These are phyloP conservation scores for Loripinus fragilis DNA, from an alignment of 2,888 invertebrate species.

Conservation along the genomic window DNA sequence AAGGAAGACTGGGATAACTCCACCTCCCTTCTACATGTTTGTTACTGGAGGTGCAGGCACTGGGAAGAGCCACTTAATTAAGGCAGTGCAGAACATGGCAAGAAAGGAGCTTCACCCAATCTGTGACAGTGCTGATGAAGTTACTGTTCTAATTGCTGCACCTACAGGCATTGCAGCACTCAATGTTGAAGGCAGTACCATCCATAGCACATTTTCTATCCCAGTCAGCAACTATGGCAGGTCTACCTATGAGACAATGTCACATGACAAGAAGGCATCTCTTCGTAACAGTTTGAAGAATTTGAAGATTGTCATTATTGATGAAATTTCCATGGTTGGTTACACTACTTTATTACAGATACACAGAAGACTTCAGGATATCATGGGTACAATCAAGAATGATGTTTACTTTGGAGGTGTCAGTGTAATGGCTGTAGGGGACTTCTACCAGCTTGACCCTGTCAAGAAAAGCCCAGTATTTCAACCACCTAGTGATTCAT, in stretches of 20 bases:
- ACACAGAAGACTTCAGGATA: neutral
- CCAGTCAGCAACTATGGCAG: constrained; percentile 3
- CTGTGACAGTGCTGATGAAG: neutral
- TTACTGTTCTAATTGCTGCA: constrained; percentile 26
- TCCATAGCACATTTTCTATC: constrained; percentile 30
- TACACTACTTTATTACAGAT: neutral
- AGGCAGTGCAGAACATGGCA: neutral
- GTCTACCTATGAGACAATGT: too few species aligned
- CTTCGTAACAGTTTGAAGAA: neutral
- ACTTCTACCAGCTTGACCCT: constrained; percentile 5
- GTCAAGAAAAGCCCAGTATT: neutral
- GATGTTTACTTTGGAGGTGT: neutral
- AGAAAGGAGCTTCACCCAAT: neutral
- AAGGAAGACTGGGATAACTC: too few species aligned
- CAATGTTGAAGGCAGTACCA: constrained; percentile 25
- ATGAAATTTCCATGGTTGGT: constrained; percentile 11
- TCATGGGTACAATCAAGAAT: neutral
- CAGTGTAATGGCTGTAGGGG: neutral
- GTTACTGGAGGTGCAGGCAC: too few species aligned
- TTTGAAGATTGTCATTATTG: neutral
- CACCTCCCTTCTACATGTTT: constrained; percentile 27
- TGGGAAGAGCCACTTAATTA: too few species aligned
- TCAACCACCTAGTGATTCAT: neutral
- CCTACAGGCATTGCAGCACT: constrained; percentile 35
- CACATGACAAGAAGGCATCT: neutral